Evolutionary conservation across 2,888 invertebrate genomes (phyloP).

Genomic region (Automeris io): DNA sequence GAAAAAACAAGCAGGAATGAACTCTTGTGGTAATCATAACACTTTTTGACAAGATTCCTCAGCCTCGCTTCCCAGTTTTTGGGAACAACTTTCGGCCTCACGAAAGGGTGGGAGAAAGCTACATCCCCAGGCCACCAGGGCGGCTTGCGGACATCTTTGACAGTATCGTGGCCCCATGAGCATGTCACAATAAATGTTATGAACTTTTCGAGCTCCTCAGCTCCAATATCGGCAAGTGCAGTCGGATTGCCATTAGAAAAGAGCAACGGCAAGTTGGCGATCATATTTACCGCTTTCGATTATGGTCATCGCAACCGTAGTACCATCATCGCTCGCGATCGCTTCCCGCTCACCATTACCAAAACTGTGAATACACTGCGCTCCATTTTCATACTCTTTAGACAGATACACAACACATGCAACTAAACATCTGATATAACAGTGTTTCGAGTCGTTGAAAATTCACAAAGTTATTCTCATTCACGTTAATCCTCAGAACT

Average conservation of each 20-base stretch:
- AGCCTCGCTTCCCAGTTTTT: conserved; percentile 79
- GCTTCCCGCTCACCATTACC: conserved; percentile 39
- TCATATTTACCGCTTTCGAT: conserved; percentile 73
- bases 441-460: conserved; percentile 22
- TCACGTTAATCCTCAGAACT: conserved; percentile 1
- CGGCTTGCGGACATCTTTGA: conserved; percentile 76
- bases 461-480: conserved; percentile 33
- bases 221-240: conserved; percentile 79
- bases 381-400: conserved; percentile 33
- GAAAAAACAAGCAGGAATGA: conserved; percentile 83
- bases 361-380: conserved; percentile 49
- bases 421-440: conserved; percentile 15
- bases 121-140: conserved; percentile 85
- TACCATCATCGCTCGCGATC: conserved; percentile 59
- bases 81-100: conserved; percentile 62
- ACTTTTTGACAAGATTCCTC: conserved; percentile 80
- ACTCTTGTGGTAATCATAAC: conserved; percentile 84
- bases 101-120: conserved; percentile 80
- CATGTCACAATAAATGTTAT: conserved; percentile 86
- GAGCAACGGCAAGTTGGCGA: conserved; percentile 84
- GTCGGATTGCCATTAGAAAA: conserved; percentile 84
- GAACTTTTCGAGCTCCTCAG: conserved; percentile 81
- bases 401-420: conserved; percentile 35
- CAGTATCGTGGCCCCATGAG: conserved; percentile 81
- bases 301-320: conserved; percentile 64